Evolutionary conservation across 2,888 invertebrate genomes (phyloP), one percentile per base, ranked within the genome.

Genomic region (Idaea straminata): DNA sequence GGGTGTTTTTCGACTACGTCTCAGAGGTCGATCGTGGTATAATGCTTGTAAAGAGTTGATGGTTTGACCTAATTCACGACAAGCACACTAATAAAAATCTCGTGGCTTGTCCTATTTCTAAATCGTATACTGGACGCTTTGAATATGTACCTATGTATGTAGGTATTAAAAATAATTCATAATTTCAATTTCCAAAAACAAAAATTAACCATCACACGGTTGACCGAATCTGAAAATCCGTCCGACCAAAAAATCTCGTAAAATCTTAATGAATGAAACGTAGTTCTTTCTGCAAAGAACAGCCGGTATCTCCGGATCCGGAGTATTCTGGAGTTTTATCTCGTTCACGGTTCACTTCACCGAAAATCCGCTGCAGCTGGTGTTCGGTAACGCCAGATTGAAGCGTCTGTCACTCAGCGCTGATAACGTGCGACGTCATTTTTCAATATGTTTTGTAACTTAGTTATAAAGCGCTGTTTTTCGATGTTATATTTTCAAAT

Each of bases 301-400:
- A 73, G 71, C 71, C 67, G 73, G 67, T 67, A 70, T 70, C 71
- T 69, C 67, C 65, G 61, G 64, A 61, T 47, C 47, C 71, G 68
- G 68, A 67, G 65, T 10, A 47, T 4, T 47, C 68, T 70, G 59
- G 66, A 76, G 75, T 75, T 76, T 79, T 81, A 81, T 81, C 81
- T 74, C 61, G 64, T 73, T 78, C 76, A 78, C 78, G 69, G 77
- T 71, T 76, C 74, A 77, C 66, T 78, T 71, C 70, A 65, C 75
- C 61, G 63, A 63, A 65, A 76, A 77, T 74, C 77, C 74, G 74
- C 69, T 76, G 75, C 77, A 73, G 67, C 66, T 69, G 67, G 65
- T 69, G 68, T 69, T 66, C 67, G 58, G 69, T 73, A 77, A 69
- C 72, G 75, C 72, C 69, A 71, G 67, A 75, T 72, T 66, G 72